Percentiles rank a stretch among this genome's conserved stretches.
Evolutionary conservation across 2,888 invertebrate genomes (phyloP).

Genomic region (Dasysyrphus tricinctus): DNA sequence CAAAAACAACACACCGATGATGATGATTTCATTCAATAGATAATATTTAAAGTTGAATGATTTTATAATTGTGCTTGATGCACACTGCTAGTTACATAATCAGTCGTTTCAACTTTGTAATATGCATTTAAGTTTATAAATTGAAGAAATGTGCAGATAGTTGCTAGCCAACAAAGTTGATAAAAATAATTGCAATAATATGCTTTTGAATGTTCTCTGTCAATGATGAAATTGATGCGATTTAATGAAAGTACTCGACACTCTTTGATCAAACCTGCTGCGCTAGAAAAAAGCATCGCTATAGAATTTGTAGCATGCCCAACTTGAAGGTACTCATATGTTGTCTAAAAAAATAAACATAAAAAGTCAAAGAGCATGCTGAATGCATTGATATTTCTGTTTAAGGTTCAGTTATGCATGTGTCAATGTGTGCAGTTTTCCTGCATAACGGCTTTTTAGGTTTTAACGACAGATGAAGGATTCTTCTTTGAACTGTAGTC

Average conservation of each 20-base stretch:
- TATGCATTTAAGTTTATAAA: background rate
- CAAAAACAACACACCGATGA: too few relatives aligned
- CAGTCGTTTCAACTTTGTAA: background rate
- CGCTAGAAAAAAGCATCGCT: background rate
- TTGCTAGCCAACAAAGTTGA: background rate
- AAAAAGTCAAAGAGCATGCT: background rate
- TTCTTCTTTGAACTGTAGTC: background rate
- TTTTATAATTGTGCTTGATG: conserved; percentile 26
- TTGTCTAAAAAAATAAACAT: background rate
- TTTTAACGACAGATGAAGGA: too few relatives aligned
- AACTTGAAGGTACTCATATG: too few relatives aligned
- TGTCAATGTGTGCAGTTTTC: background rate
- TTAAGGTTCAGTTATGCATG: background rate
- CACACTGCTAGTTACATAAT: conserved; percentile 15
- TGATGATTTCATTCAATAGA: conserved; percentile 27
- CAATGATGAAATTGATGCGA: background rate
- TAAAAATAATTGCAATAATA: background rate
- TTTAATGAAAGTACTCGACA: background rate
- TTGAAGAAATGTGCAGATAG: background rate
- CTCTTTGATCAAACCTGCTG: background rate
- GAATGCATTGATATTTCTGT: background rate
- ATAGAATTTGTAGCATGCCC: background rate
- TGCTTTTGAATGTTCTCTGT: background rate
- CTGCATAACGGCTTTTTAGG: too few relatives aligned
- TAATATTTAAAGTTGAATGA: conserved; percentile 37